A percentile compares a stretch with the other conserved stretches of the same genome.
These are phyloP conservation scores for Spea hammondii DNA, from an alignment of 2,797 vertebrate genomes.

Conservation along the genomic window DNA sequence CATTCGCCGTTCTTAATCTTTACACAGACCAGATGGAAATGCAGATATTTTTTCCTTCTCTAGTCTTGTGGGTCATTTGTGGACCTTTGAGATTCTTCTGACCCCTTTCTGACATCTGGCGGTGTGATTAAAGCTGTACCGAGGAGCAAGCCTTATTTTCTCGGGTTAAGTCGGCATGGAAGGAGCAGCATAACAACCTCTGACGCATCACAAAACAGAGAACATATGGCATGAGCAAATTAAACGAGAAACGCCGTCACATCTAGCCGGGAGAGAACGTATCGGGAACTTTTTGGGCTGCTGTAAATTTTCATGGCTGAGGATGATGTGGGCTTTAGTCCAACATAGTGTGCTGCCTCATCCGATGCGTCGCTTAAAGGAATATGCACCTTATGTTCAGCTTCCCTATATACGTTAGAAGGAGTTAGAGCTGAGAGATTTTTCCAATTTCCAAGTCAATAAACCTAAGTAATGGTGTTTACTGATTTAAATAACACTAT, in stretches of 20 bases:
- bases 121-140: slow-evolving; percentile 28
- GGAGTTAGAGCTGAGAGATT: too few species aligned
- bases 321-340: too few species aligned
- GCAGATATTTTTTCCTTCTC: neutral
- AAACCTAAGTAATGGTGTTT: too few species aligned
- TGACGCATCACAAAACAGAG: neutral
- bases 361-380: too few species aligned
- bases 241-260: neutral
- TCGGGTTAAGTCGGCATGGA: slow-evolving; percentile 42
- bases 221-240: slow-evolving; percentile 35
- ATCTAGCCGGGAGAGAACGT: too few species aligned
- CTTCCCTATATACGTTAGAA: too few species aligned
- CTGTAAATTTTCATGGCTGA: too few species aligned
- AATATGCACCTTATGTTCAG: too few species aligned
- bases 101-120: slow-evolving; percentile 48
- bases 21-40: slow-evolving; percentile 53
- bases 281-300: too few species aligned
- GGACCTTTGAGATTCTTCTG: slow-evolving; percentile 43
- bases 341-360: too few species aligned
- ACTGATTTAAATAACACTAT: too few species aligned
- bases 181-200: slow-evolving; percentile 49
- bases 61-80: slow-evolving; percentile 15
- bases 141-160: slow-evolving; percentile 44
- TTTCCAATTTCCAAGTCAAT: too few species aligned
- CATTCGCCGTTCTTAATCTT: slow-evolving; percentile 55